These are phyloP conservation scores for Cryptosula pallasiana DNA, from an alignment of 2,888 invertebrate genomes.

Conservation along the genomic window DNA sequence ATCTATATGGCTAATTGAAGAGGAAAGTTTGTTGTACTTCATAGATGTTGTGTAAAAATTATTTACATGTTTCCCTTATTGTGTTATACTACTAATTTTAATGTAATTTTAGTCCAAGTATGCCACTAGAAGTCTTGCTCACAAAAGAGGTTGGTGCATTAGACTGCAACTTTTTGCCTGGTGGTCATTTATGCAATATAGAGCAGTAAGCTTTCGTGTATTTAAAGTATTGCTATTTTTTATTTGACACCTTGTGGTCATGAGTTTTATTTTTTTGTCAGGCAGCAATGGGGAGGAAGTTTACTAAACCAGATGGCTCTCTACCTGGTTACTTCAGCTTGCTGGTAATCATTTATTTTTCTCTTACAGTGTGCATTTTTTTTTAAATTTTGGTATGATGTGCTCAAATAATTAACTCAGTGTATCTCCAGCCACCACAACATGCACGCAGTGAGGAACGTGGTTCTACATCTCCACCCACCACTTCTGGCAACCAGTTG, in stretches of 20 bases:
- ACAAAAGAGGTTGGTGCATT: constrained; percentile 10
- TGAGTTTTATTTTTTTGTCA: background rate
- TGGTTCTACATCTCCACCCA: background rate
- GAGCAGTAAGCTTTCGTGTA: too few relatives aligned
- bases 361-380: background rate
- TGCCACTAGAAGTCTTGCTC: constrained; percentile 8
- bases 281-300: constrained; percentile 19
- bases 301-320: constrained; percentile 17
- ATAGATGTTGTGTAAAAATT: too few relatives aligned
- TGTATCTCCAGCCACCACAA: background rate
- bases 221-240: too few relatives aligned
- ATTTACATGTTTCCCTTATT: too few relatives aligned
- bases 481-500: background rate
- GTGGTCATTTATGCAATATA: too few relatives aligned
- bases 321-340: constrained; percentile 3
- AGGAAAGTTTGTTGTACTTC: too few relatives aligned
- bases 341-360: background rate
- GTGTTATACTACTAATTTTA: too few relatives aligned
- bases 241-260: too few relatives aligned
- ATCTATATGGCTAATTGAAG: too few relatives aligned
- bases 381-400: background rate
- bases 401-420: too few relatives aligned
- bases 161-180: too few relatives aligned
- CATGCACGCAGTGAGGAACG: background rate
- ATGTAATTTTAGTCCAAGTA: constrained; percentile 11